These are phyloP conservation scores for Polypedilum pembai DNA, from an alignment of 1,140 invertebrate species.

Conservation along the genomic window DNA sequence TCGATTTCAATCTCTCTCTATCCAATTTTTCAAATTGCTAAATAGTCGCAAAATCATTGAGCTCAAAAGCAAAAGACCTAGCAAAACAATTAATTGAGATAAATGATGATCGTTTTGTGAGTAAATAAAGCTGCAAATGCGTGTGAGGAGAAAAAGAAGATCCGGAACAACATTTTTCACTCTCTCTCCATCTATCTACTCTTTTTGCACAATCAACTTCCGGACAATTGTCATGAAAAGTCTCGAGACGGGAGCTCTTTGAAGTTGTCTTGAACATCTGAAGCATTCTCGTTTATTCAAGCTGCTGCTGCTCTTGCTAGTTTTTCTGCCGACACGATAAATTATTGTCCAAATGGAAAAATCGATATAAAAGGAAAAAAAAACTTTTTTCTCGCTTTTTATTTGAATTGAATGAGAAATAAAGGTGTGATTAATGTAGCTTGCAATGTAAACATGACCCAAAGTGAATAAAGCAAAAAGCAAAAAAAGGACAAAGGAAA, in stretches of 20 bases:
- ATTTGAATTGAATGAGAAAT: slow-evolving; percentile 13
- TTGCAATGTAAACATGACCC: not conserved
- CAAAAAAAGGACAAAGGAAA: not conserved
- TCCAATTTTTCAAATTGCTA: slow-evolving; percentile 14
- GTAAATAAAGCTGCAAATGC: no score
- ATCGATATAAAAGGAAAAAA: not conserved
- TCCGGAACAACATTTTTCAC: not conserved
- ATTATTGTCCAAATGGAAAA: not conserved
- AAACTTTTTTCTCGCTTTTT: not conserved
- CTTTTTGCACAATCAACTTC: slow-evolving; percentile 28
- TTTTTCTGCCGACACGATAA: not conserved
- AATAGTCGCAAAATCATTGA: not conserved
- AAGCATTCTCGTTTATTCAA: not conserved
- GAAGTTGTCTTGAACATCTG: slow-evolving; percentile 15
- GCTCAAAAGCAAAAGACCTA: no score
- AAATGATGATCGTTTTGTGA: no score
- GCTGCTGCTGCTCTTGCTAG: not conserved
- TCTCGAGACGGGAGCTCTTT: slow-evolving; percentile 23
- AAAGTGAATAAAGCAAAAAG: not conserved
- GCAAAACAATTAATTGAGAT: no score
- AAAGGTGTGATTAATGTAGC: slow-evolving; percentile 5
- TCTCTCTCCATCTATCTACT: not conserved
- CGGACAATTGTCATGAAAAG: not conserved
- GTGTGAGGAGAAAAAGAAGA: not conserved
- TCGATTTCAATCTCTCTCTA: not conserved